phyloP scores from a whole-genome alignment of 2,797 vertebrate species.

The Simalia tracyae region DNA sequence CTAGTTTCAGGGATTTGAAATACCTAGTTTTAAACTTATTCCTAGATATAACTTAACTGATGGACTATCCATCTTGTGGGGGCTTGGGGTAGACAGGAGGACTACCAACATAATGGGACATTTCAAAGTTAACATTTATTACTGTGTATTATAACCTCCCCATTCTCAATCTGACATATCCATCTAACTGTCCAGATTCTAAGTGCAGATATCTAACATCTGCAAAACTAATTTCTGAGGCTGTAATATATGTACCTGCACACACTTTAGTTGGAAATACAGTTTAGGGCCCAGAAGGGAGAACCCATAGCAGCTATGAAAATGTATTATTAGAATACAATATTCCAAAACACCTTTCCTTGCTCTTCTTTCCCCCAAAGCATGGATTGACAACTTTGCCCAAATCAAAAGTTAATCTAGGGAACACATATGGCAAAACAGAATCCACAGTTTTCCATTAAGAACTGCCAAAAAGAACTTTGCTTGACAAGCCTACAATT shows the following conservation, averaged over 20 bases:
- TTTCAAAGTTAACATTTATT: slow-evolving; percentile 39
- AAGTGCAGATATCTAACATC: slow-evolving; percentile 46
- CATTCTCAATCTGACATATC: slow-evolving; percentile 36
- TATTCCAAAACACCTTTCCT: slow-evolving; percentile 35
- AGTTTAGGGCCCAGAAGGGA: slow-evolving; percentile 62
- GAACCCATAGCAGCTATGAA: slow-evolving; percentile 51
- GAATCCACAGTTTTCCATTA: slow-evolving; percentile 65
- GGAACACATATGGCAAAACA: slow-evolving; percentile 70
- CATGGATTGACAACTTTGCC: slow-evolving; percentile 51
- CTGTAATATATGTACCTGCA: not conserved
- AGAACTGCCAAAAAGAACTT: slow-evolving; percentile 69
- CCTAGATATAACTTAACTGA: slow-evolving; percentile 31
- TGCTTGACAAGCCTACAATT: slow-evolving; percentile 65
- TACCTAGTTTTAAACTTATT: slow-evolving; percentile 37
- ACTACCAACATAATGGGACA: not conserved
- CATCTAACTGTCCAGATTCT: slow-evolving; percentile 29
- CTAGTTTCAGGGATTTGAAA: slow-evolving; percentile 45
- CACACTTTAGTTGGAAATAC: slow-evolving; percentile 69
- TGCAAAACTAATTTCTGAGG: slow-evolving; percentile 62
- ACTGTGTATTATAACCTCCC: slow-evolving; percentile 18
- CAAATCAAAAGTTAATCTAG: slow-evolving; percentile 62
- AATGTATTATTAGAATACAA: slow-evolving; percentile 51
- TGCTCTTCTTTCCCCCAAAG: not conserved
- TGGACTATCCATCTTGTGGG: not conserved
- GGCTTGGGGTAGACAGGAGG: not conserved